Evolutionary conservation across 2,888 invertebrate species (phyloP), one percentile per base, ranked within the genome.

Genomic region (Loripinus fragilis): DNA sequence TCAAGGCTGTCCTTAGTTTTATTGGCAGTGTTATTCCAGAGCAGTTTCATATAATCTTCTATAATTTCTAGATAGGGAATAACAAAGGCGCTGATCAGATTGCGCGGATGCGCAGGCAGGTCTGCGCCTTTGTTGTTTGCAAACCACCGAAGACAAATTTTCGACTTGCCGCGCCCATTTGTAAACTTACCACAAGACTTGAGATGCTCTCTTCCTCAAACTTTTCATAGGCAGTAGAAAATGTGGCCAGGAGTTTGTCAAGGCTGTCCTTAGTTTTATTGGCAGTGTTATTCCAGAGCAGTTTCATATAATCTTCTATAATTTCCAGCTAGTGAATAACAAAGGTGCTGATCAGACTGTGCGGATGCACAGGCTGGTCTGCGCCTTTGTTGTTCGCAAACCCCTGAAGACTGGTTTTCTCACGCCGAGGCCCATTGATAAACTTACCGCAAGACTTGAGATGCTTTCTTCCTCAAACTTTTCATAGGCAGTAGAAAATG

Each of bases 231-330:
- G 87, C 82, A 8, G 77, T 75, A 64, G 87, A 85, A 78, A 90
- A 91, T 1, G 86, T 80, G 17, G 76, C 74, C 71, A 92, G 79
- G 23, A 88, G 71, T 77, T 88, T 90, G 79, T 90, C 90, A 41
- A 92, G 77, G 33, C 79, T 79, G 25, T 89, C 90, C 71, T 89
- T 85, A 25, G 88, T 89, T 75, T 86, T 91, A 15, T 83, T 86
- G 42, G 85, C 88, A 87, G 74, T 60, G 33, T 60, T 60, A 17
- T 17, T 33, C 91, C 92, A 92, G 17, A 92, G 85, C 23, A 91
- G 75, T 25, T 90, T 85, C 52, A 86, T 83, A 74, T 89, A 91
- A 20, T 92, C 91, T 12, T 90, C 88, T n/a, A n/a, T n/a, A n/a
- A n/a, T n/a, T n/a, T n/a, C n/a, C n/a, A n/a, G n/a, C n/a, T n/a